Percentiles rank a stretch among this genome's conserved stretches.
These are phyloP conservation scores for Muscicapa comitata DNA, from an alignment of 2,797 vertebrate genomes.

Conservation along the genomic window DNA sequence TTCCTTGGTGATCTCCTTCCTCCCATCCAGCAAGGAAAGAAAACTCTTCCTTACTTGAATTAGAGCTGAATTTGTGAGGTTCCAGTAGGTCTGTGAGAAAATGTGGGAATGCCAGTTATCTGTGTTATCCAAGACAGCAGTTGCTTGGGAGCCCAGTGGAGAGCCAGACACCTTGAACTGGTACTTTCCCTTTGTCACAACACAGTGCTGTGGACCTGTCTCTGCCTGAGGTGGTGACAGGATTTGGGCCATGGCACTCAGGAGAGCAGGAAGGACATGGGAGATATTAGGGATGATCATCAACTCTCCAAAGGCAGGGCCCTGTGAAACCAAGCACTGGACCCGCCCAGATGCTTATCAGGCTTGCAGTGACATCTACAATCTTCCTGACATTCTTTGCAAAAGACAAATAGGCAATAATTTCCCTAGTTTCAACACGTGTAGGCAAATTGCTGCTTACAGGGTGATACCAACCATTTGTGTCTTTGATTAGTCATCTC, in stretches of 20 bases:
- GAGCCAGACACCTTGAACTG: background rate
- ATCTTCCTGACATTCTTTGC: background rate
- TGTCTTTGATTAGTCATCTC: slow-evolving; percentile 52
- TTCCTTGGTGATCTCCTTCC: background rate
- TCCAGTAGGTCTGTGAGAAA: background rate
- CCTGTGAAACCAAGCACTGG: background rate
- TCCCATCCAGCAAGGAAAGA: background rate
- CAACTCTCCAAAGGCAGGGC: background rate
- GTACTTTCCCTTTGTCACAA: background rate
- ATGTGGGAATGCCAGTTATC: background rate
- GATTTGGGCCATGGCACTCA: background rate
- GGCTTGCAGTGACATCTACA: background rate
- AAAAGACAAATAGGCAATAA: background rate
- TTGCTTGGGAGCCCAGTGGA: background rate
- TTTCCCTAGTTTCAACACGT: slow-evolving; percentile 55
- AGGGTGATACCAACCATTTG: background rate
- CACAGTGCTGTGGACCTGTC: background rate
- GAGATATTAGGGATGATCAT: background rate
- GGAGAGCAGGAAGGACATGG: background rate
- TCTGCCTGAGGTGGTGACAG: background rate
- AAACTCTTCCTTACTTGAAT: background rate
- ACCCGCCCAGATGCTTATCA: slow-evolving; percentile 12
- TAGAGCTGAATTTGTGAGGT: background rate
- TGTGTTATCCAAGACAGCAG: background rate
- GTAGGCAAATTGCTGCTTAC: slow-evolving; percentile 20